Conservation (phyloP, 2,888 invertebrate species). For the Ferrisia virgata region DNA sequence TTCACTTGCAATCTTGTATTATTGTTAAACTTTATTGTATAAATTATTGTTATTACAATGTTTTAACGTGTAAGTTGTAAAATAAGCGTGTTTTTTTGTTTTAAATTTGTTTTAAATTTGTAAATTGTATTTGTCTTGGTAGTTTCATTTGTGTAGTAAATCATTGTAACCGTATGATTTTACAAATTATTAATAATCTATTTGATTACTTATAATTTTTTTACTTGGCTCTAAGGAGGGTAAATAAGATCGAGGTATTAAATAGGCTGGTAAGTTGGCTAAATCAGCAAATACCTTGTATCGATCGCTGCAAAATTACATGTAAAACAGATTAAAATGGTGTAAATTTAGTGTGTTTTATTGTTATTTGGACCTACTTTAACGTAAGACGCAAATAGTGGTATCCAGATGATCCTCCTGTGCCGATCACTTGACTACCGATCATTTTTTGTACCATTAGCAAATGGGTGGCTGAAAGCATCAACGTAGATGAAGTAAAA, state of each 20-base stretch:
- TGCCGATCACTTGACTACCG: conserved; percentile 91
- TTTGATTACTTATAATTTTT: neutral
- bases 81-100: too few relatives aligned
- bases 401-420: conserved; percentile 97
- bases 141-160: neutral
- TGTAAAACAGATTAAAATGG: conserved; percentile 50
- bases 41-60: neutral
- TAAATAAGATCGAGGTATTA: conserved; percentile 86
- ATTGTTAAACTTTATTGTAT: conserved; percentile 8
- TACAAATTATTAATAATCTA: neutral
- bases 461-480: conserved; percentile 86
- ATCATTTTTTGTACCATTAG: conserved; percentile 99
- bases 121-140: neutral
- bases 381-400: conserved; percentile 94
- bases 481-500: too few relatives aligned
- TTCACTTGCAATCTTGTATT: neutral
- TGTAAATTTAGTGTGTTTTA: conserved; percentile 19
- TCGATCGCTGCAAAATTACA: conserved; percentile 74
- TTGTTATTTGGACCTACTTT: conserved; percentile 61
- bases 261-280: conserved; percentile 94
- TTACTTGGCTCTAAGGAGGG: conserved; percentile 67
- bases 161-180: neutral
- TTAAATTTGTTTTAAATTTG: neutral
- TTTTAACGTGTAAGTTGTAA: neutral
- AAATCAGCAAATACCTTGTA: conserved; percentile 98